Percentiles rank a stretch among this genome's conserved stretches.
Evolutionary conservation across 2,113 vertebrate species (phyloP).

Genomic region (Nerophis lumbriciformis): DNA sequence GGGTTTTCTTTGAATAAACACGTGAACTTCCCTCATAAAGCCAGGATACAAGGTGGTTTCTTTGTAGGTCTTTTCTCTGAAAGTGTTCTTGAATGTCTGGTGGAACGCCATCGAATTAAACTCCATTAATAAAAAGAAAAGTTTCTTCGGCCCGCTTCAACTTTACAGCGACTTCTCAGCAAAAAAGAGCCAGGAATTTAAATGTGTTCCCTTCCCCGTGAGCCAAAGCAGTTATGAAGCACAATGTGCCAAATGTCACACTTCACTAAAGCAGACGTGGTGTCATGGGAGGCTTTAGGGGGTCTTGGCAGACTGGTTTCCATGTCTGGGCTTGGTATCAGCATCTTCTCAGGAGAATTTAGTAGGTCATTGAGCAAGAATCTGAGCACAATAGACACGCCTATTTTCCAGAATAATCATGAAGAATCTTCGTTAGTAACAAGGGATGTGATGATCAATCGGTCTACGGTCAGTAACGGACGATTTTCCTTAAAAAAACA

Average conservation of each 20-base stretch:
- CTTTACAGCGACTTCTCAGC: slow-evolving; percentile 42
- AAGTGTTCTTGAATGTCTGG: neutral
- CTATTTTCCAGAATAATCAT: neutral
- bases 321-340: slow-evolving; percentile 26
- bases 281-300: slow-evolving; percentile 35
- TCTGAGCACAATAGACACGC: neutral
- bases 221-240: slow-evolving; percentile 10
- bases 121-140: slow-evolving; percentile 9
- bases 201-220: slow-evolving; percentile 9
- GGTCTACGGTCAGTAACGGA: too few species aligned
- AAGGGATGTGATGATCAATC: too few species aligned
- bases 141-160: slow-evolving; percentile 23
- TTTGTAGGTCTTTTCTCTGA: neutral
- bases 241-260: slow-evolving; percentile 23
- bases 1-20: slow-evolving; percentile 28
- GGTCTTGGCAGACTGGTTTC: slow-evolving; percentile 36
- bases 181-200: slow-evolving; percentile 56
- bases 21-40: neutral
- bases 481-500: too few species aligned
- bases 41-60: neutral
- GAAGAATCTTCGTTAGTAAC: neutral
- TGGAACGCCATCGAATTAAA: neutral
- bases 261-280: slow-evolving; percentile 16
- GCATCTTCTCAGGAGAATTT: neutral
- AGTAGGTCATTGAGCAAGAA: neutral